Base-by-base conservation (phyloP, 2,888 invertebrate species). In the Hartigia nigra region DNA sequence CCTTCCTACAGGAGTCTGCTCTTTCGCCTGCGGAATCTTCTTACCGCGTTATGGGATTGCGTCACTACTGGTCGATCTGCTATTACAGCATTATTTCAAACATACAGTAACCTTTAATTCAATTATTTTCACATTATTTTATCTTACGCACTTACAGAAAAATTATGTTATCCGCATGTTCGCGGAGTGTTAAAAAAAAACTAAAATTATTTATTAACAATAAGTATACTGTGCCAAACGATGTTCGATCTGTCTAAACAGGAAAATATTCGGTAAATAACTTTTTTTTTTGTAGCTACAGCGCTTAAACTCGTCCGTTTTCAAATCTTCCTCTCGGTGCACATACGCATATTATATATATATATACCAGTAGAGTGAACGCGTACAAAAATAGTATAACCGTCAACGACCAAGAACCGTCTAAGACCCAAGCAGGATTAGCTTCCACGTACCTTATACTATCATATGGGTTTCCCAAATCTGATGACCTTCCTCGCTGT, bases 21-120 rank as follows among this genome's bases (percentile, higher is more conserved):
- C 86, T 88, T 86, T 88, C 84, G 84, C 9, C 81, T 83, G 82
- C 84, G 83, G 85, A 86, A 87, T 88, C 86, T 87, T 87, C 86
- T 86, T 88, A 88, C 85, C 12, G 78, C 80, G 77, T 78, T 77
- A 82, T 23, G 55, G 9, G 4, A 1, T 5, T 2, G 55, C 55
- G 0, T 1, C 55, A 2, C 23, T 14, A 5, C 5, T 39, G 55
- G 9, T 55, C 55, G 23, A 55, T 2, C 55, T 55, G 23, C 23
- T 9, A 9, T 9, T 55, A 1, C 9, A 23, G 23, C 9, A 0
- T 55, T 1, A 23, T 55, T 55, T 23, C 9, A 23, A 23, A 23
- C 9, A 2, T 55, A 2, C 1, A 23, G 9, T 55, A 55, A 55
- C 1, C 9, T 5, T 55, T 23, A 23, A 35, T 55, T 23, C 23